A percentile compares a stretch with the other conserved stretches of the same genome.
phyloP scores from a whole-genome alignment of 2,888 invertebrate species.

The Caenorhabditis panamensis region DNA sequence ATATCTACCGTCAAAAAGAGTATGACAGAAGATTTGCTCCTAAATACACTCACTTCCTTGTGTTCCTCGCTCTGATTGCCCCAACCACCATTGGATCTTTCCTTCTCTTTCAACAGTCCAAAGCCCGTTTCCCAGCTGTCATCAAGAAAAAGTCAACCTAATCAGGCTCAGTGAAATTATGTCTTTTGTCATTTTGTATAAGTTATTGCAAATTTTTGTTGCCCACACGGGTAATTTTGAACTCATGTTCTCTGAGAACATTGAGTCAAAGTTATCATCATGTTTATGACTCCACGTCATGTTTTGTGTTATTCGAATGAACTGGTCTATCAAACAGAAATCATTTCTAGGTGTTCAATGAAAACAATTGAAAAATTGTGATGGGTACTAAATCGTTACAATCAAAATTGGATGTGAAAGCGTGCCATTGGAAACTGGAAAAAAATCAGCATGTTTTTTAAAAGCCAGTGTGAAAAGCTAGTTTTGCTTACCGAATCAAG shows the following conservation, averaged over 20 bases:
- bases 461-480: too few relatives aligned
- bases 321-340: slow-evolving; percentile 41
- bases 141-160: slow-evolving; percentile 42
- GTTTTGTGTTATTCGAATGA: slow-evolving; percentile 36
- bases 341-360: too few relatives aligned
- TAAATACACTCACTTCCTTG: slow-evolving; percentile 90
- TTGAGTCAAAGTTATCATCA: neutral
- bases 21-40: slow-evolving; percentile 82
- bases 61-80: slow-evolving; percentile 94
- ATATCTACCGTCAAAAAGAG: slow-evolving; percentile 80
- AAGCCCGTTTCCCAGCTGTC: slow-evolving; percentile 44
- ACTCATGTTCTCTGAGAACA: neutral
- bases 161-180: slow-evolving; percentile 2
- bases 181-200: slow-evolving; percentile 9
- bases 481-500: too few relatives aligned
- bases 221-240: neutral
- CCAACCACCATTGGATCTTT: slow-evolving; percentile 85
- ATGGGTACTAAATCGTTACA: too few relatives aligned
- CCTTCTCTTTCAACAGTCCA: slow-evolving; percentile 61
- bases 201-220: neutral
- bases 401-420: too few relatives aligned
- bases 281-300: slow-evolving; percentile 8
- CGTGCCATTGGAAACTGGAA: too few relatives aligned
- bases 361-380: too few relatives aligned
- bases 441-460: too few relatives aligned